Conservation (phyloP, 2,888 invertebrate species). For the Apamea anceps region DNA sequence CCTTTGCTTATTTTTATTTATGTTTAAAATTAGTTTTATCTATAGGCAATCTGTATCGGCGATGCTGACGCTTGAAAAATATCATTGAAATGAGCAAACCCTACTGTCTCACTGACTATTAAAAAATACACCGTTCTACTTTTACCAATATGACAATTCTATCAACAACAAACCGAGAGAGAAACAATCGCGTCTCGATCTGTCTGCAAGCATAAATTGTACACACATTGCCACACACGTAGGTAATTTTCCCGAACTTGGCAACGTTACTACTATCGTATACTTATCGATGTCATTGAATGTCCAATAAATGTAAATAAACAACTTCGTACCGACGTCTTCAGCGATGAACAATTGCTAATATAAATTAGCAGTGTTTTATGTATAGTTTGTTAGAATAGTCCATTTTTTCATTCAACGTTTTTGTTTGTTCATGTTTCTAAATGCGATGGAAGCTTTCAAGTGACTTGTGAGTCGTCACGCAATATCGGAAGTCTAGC, state of each 20-base stretch:
- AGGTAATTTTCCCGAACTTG: constrained; percentile 58
- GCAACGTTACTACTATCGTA: constrained; percentile 57
- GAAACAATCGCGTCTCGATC: constrained; percentile 21
- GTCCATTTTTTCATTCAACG: constrained; percentile 9
- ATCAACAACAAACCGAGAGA: constrained; percentile 25
- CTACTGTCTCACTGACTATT: not conserved
- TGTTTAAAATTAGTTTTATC: not conserved
- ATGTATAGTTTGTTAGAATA: constrained; percentile 6
- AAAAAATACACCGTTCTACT: constrained; percentile 7
- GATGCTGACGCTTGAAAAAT: not conserved
- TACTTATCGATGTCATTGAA: constrained; percentile 58
- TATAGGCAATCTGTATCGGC: not conserved
- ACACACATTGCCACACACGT: constrained; percentile 54
- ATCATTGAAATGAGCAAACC: constrained; percentile 3
- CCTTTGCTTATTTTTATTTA: not conserved
- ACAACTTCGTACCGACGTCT: constrained; percentile 44
- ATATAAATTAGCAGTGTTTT: not conserved
- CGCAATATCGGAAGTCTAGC: constrained; percentile 81
- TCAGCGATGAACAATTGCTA: not conserved
- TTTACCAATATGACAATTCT: not conserved
- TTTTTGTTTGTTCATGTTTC: constrained; percentile 36
- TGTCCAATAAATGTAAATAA: constrained; percentile 64
- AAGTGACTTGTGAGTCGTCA: constrained; percentile 77
- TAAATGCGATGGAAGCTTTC: constrained; percentile 63
- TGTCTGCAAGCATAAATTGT: constrained; percentile 41